Evolutionary conservation across 2,797 vertebrate species (phyloP), one percentile per base, ranked within the genome.

Genomic region (Sebastes aleutianus): DNA sequence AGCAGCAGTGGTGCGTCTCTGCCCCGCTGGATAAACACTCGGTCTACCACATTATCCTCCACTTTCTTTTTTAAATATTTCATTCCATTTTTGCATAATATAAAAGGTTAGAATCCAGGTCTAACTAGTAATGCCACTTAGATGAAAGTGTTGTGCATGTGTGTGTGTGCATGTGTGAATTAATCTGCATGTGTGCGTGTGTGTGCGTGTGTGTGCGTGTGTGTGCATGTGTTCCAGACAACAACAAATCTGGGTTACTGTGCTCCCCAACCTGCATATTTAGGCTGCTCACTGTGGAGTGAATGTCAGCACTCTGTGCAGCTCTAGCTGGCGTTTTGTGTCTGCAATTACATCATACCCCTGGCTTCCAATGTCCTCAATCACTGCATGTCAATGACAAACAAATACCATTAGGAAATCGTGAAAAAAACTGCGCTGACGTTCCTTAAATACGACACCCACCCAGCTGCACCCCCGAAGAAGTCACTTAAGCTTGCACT

Each of bases 51-150:
- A 84, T 84, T 80, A 90, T 83, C 74, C 80, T 72, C 63, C 24
- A 24, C 73, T 80, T 76, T 78, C 78, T 70, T 78, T 84, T 80
- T 79, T 73, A 74, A 84, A 85, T 84, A 74, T 87, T 89, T 90
- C n/a, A 88, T 85, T 69, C 5, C 31, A 5, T 80, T 84, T 87
- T 71, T 88, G 84, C 77, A 82, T 84, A 84, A 78, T 64, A 88
- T 56, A 81, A 88, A 87, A 85, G 80, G 79, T 85, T 80, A 78
- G 31, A 71, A 83, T 69, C 57, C 43, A 56, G 74, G 53, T 87
- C 70, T 70, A 68, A 68, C 50, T 61, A 24, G 43, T 56, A 74
- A 77, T 71, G 70, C 83, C 64, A 82, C 73, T 78, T 58, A 59
- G 53, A 66, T 70, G n/a, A 70, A 75, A 84, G 54, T 79, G 34